Percentiles rank a stretch among this genome's conserved stretches.
Conservation (phyloP, 2,888 invertebrate genomes). For the Drosophila hawaiiensis region DNA sequence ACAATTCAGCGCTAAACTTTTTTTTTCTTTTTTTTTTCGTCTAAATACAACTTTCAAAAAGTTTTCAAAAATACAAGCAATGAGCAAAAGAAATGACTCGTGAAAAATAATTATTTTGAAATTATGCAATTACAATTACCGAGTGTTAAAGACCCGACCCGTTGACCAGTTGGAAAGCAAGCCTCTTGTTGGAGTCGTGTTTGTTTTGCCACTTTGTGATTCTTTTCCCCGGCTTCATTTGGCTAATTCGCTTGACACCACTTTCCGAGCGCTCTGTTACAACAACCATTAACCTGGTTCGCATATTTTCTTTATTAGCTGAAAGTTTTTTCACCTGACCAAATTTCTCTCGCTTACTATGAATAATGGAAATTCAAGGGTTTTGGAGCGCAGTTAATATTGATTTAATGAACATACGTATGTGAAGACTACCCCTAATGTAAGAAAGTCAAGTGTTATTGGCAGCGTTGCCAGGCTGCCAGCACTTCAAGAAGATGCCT, state of each 20-base stretch:
- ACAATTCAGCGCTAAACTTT: not conserved
- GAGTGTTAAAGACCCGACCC: conserved; percentile 1
- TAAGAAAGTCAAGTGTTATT: conserved; percentile 9
- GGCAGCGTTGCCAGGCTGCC: conserved; percentile 29
- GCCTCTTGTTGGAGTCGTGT: not conserved
- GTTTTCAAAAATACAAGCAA: not conserved
- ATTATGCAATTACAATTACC: not conserved
- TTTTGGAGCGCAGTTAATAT: conserved; percentile 16
- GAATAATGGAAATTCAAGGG: conserved; percentile 24
- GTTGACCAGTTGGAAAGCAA: conserved; percentile 8
- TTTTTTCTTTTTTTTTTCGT: not conserved
- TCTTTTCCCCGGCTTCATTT: conserved; percentile 7
- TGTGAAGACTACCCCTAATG: not conserved
- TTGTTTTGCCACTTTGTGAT: not conserved
- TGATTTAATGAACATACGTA: conserved; percentile 21
- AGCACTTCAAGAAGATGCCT: conserved; percentile 5
- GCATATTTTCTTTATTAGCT: conserved; percentile 2
- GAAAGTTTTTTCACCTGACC: not conserved
- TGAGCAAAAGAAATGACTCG: not conserved
- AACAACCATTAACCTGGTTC: conserved; percentile 3
- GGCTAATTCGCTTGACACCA: conserved; percentile 1
- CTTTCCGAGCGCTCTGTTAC: conserved; percentile 1
- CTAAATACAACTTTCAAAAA: not conserved
- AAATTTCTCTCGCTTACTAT: not conserved
- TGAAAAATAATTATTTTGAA: not conserved